Percentiles rank a stretch among this genome's conserved stretches.
These are phyloP conservation scores for Sycophaga agraensis DNA, from an alignment of 1,140 invertebrate genomes.

Conservation along the genomic window DNA sequence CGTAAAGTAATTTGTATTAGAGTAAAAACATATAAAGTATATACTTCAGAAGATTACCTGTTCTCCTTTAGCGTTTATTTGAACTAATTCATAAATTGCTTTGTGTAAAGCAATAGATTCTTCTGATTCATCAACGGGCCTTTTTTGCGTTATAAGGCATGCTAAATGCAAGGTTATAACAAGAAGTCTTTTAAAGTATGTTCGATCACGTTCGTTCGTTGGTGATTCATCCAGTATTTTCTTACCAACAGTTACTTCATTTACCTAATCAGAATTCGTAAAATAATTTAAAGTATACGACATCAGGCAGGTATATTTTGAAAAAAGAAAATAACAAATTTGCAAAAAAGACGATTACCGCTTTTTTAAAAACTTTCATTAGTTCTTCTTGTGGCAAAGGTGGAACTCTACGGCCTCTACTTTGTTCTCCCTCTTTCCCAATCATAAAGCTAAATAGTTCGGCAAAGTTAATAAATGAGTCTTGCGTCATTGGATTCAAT, in stretches of 20 bases:
- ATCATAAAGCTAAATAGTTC: conserved; percentile 96
- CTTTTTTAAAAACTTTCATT: conserved; percentile 77
- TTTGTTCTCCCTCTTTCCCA: conserved; percentile 70
- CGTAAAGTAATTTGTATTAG: no score
- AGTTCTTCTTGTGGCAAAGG: conserved; percentile 79
- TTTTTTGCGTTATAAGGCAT: conserved; percentile 69
- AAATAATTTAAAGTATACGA: no score
- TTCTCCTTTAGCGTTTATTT: conserved; percentile 67
- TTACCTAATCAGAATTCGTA: no score
- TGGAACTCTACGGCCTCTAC: conserved; percentile 73
- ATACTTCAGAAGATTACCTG: conserved; percentile 38
- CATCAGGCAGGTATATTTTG: no score
- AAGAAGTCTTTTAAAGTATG: conserved; percentile 78
- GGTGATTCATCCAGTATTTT: conserved; percentile 60
- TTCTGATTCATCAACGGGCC: conserved; percentile 56
- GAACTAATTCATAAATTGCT: conserved; percentile 74
- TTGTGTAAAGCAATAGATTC: conserved; percentile 62
- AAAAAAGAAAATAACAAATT: no score
- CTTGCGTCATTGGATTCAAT: conserved; percentile 93
- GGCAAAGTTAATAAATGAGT: conserved; percentile 88
- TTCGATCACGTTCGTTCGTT: conserved; percentile 69
- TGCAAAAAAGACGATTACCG: conserved; percentile 59
- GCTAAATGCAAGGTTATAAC: conserved; percentile 84
- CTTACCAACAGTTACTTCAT: conserved; percentile 53
- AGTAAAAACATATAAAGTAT: no score